phyloP scores from a whole-genome alignment of 2,113 vertebrate species.

The Phrynosoma platyrhinos region DNA sequence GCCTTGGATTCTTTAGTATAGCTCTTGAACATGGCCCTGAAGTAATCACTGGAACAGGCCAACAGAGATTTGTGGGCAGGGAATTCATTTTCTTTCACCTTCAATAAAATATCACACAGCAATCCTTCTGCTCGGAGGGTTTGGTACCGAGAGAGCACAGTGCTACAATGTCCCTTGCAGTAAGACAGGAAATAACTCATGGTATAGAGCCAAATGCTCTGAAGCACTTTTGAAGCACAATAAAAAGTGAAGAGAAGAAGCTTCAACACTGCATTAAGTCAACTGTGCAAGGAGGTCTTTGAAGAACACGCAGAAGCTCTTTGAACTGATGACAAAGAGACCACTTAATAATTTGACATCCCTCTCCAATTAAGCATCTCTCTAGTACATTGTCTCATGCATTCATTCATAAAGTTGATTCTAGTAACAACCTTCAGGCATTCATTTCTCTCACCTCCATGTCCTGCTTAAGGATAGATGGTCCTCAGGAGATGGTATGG shows the following conservation, averaged over 20 bases:
- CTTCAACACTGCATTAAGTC: slow-evolving; percentile 42
- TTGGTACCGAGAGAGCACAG: slow-evolving; percentile 87
- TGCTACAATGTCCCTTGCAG: slow-evolving; percentile 85
- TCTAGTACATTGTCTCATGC: slow-evolving; percentile 43
- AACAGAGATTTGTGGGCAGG: slow-evolving; percentile 91
- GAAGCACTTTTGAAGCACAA: slow-evolving; percentile 34
- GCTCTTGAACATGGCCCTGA: slow-evolving; percentile 93
- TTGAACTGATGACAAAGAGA: slow-evolving; percentile 56
- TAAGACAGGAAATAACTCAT: slow-evolving; percentile 94
- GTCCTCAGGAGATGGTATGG: slow-evolving; percentile 31
- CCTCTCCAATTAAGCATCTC: slow-evolving; percentile 7
- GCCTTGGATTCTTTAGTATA: slow-evolving; percentile 86
- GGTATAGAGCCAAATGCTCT: slow-evolving; percentile 65
- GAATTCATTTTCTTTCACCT: slow-evolving; percentile 87
- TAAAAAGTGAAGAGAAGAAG: slow-evolving; percentile 19
- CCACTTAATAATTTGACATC: slow-evolving; percentile 25
- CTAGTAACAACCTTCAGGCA: slow-evolving; percentile 45
- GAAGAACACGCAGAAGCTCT: slow-evolving; percentile 42
- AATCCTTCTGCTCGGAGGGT: slow-evolving; percentile 84
- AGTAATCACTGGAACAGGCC: slow-evolving; percentile 94
- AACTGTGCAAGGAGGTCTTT: slow-evolving; percentile 46
- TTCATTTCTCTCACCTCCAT: slow-evolving; percentile 64
- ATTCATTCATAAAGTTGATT: slow-evolving; percentile 57
- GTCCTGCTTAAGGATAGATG: slow-evolving; percentile 36
- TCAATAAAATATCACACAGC: slow-evolving; percentile 92